Percentiles rank a stretch among this genome's conserved stretches.
Conservation (phyloP, 1,140 invertebrate species). For the Drosophila santomea region DNA sequence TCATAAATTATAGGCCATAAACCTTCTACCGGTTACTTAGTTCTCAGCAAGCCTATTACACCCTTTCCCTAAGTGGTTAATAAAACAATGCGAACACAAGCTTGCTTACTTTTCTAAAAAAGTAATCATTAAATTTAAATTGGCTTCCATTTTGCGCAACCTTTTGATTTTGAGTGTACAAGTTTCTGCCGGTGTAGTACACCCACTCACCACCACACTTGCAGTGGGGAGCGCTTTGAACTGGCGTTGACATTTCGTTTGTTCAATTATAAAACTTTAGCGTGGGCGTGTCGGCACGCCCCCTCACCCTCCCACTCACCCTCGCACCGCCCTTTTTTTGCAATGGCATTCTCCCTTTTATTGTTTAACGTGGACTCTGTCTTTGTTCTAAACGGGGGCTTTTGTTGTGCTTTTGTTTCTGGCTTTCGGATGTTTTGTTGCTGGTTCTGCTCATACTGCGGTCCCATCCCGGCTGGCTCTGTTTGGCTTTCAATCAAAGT, state of each 20-base stretch:
- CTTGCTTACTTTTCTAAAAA: too few species aligned
- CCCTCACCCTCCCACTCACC: not conserved
- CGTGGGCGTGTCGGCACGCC: slow-evolving; percentile 45
- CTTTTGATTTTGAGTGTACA: too few species aligned
- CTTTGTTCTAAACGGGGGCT: slow-evolving; percentile 69
- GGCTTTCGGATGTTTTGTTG: slow-evolving; percentile 35
- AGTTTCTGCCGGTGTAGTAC: not conserved
- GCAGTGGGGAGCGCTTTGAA: slow-evolving; percentile 53
- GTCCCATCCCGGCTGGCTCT: slow-evolving; percentile 40
- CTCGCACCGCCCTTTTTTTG: slow-evolving; percentile 1
- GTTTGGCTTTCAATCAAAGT: slow-evolving; percentile 82
- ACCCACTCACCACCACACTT: slow-evolving; percentile 16
- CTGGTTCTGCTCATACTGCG: slow-evolving; percentile 30
- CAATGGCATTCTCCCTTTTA: slow-evolving; percentile 19
- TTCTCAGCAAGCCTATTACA: too few species aligned
- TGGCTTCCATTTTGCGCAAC: too few species aligned
- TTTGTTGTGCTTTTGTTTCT: slow-evolving; percentile 70
- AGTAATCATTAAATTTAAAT: too few species aligned
- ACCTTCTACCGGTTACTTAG: too few species aligned
- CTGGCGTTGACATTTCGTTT: slow-evolving; percentile 80
- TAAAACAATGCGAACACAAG: too few species aligned
- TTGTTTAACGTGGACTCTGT: slow-evolving; percentile 28
- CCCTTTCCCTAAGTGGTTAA: too few species aligned
- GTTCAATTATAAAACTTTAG: slow-evolving; percentile 79
- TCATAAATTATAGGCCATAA: too few species aligned